Conservation (phyloP, 2,888 invertebrate genomes). For the Copidosoma aretas region DNA sequence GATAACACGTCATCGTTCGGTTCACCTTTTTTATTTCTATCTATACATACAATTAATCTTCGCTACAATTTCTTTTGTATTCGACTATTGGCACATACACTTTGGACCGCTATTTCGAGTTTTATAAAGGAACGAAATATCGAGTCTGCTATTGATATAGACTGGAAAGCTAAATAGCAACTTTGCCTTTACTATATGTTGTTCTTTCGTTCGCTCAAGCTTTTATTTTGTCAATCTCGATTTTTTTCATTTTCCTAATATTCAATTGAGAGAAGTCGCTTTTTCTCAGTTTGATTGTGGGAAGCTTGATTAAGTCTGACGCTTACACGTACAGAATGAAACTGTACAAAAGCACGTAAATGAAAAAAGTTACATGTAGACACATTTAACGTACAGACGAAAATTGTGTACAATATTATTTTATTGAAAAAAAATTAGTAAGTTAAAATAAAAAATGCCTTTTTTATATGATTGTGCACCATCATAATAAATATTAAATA, state of each 20-base stretch:
- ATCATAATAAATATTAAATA: too few relatives aligned
- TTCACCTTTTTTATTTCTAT: conserved; percentile 26
- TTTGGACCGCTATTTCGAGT: conserved; percentile 56
- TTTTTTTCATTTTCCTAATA: neutral
- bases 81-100: conserved; percentile 58
- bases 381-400: too few relatives aligned
- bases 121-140: conserved; percentile 37
- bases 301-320: conserved; percentile 24
- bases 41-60: conserved; percentile 26
- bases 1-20: neutral
- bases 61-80: conserved; percentile 26
- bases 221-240: neutral
- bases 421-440: too few relatives aligned
- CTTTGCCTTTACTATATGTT: conserved; percentile 11
- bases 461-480: too few relatives aligned
- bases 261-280: neutral
- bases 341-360: too few relatives aligned
- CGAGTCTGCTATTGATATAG: conserved; percentile 15
- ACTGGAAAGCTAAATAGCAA: conserved; percentile 36
- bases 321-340: neutral
- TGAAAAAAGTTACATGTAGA: too few relatives aligned
- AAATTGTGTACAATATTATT: too few relatives aligned
- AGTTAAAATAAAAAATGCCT: too few relatives aligned
- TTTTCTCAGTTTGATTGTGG: conserved; percentile 23
- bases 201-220: conserved; percentile 10